phyloP scores from a whole-genome alignment of 2,797 vertebrate genomes.

The Melanotaenia boesemani region DNA sequence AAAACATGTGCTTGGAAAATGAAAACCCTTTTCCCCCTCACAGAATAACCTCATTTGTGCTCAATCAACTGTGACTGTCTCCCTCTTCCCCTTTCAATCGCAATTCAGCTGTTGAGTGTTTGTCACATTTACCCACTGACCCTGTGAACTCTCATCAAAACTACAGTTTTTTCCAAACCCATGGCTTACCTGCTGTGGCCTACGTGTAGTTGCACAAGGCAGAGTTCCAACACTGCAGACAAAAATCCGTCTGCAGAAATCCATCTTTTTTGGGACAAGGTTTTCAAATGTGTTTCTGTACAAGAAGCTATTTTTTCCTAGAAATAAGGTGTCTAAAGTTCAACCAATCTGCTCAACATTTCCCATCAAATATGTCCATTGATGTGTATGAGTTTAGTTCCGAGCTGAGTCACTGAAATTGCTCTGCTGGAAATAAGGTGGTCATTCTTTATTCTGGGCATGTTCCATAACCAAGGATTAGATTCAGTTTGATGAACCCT shows the following conservation, averaged over 20 bases:
- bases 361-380: slow-evolving; percentile 33
- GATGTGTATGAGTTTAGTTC: slow-evolving; percentile 26
- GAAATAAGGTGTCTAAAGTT: slow-evolving; percentile 35
- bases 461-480: slow-evolving; percentile 37
- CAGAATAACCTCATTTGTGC: slow-evolving; percentile 49
- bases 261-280: neutral
- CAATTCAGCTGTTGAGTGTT: slow-evolving; percentile 54
- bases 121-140: slow-evolving; percentile 54
- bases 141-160: slow-evolving; percentile 53
- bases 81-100: slow-evolving; percentile 19
- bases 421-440: slow-evolving; percentile 26
- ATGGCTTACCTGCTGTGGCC: slow-evolving; percentile 32
- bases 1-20: slow-evolving; percentile 20
- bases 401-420: slow-evolving; percentile 35
- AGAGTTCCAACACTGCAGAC: slow-evolving; percentile 16
- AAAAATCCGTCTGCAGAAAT: slow-evolving; percentile 18
- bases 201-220: slow-evolving; percentile 32
- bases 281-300: slow-evolving; percentile 14
- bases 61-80: slow-evolving; percentile 42
- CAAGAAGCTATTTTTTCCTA: slow-evolving; percentile 6
- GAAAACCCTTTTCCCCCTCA: slow-evolving; percentile 8
- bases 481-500: slow-evolving; percentile 57
- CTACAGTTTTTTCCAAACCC: slow-evolving; percentile 26
- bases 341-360: slow-evolving; percentile 47
- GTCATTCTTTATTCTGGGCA: slow-evolving; percentile 46